Conservation (phyloP, 2,797 vertebrate species). For the Eupleurogrammus muticus region DNA sequence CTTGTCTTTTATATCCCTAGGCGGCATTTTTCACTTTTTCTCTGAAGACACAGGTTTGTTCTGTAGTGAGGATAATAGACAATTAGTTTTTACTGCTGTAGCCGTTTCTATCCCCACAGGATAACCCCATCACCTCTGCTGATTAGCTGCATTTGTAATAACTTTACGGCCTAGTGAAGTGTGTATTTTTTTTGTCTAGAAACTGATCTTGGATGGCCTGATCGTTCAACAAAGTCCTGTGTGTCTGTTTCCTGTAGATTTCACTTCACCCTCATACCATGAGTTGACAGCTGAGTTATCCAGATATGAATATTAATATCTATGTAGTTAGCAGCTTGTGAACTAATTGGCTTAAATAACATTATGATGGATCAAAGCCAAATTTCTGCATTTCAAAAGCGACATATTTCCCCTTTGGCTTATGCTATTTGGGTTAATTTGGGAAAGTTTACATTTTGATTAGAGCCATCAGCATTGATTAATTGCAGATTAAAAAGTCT, state of each 20-base stretch:
- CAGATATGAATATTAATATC: constrained; percentile 44
- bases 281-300: constrained; percentile 32
- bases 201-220: constrained; percentile 30
- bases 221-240: constrained; percentile 33
- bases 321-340: constrained; percentile 46
- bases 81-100: constrained; percentile 52
- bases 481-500: constrained; percentile 51
- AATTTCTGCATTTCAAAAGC: constrained; percentile 57
- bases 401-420: constrained; percentile 50
- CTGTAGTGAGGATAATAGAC: constrained; percentile 57
- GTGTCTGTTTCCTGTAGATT: constrained; percentile 27
- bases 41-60: constrained; percentile 82
- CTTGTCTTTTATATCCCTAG: constrained; percentile 73
- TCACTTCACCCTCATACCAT: constrained; percentile 36
- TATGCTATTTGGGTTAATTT: constrained; percentile 41
- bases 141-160: constrained; percentile 59
- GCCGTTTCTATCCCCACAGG: constrained; percentile 39
- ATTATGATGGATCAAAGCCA: constrained; percentile 43
- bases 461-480: constrained; percentile 52
- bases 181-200: constrained; percentile 14
- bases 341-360: constrained; percentile 52
- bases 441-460: constrained; percentile 60
- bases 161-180: constrained; percentile 19
- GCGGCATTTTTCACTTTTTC: constrained; percentile 77
- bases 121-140: constrained; percentile 48